Percentiles rank a stretch among this genome's conserved stretches.
Conservation (phyloP, 2,888 invertebrate genomes). For the Tineola bisselliella region DNA sequence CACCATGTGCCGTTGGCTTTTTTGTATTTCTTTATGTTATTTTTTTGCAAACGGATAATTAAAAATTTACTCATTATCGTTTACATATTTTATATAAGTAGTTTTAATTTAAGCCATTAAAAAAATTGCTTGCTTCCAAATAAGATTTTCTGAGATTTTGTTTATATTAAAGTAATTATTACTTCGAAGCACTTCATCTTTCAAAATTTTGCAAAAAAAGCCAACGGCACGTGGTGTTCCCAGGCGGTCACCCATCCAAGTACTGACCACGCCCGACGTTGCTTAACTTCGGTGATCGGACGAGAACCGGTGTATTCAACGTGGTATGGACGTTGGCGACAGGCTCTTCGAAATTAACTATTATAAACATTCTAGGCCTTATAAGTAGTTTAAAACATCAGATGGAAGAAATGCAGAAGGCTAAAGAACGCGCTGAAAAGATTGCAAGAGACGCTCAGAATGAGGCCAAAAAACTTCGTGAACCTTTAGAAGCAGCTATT, state of each 20-base stretch:
- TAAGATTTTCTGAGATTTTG: too few relatives aligned
- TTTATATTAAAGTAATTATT: too few relatives aligned
- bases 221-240: conserved; percentile 20
- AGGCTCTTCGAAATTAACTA: background rate
- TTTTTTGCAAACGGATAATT: too few relatives aligned
- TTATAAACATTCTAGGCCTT: conserved; percentile 45
- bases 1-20: conserved; percentile 24
- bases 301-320: conserved; percentile 56
- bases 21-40: too few relatives aligned
- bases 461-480: conserved; percentile 78
- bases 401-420: conserved; percentile 79
- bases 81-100: too few relatives aligned
- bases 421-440: conserved; percentile 82
- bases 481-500: conserved; percentile 77
- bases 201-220: background rate
- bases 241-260: conserved; percentile 30
- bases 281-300: conserved; percentile 59
- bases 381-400: conserved; percentile 86
- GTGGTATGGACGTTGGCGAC: conserved; percentile 47
- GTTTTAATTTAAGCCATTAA: too few relatives aligned
- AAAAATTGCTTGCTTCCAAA: too few relatives aligned
- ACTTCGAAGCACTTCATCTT: too few relatives aligned
- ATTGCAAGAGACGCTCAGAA: conserved; percentile 70
- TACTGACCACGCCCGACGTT: conserved; percentile 49
- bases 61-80: too few relatives aligned